These are phyloP conservation scores for Prostheceraeus crozeri DNA, from an alignment of 2,888 invertebrate species.

Conservation along the genomic window DNA sequence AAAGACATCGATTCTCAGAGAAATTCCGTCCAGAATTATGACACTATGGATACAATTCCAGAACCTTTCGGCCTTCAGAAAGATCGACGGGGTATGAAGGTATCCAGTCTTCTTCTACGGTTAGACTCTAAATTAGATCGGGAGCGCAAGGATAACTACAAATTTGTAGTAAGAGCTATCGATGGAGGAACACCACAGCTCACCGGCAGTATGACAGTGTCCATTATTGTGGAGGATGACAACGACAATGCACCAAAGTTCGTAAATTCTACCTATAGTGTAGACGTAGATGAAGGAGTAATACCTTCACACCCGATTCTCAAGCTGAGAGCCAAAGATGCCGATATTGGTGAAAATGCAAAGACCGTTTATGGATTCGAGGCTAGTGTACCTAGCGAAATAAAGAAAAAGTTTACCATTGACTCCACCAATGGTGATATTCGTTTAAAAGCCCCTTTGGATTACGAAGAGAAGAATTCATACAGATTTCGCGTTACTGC, in stretches of 20 bases:
- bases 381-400: neutral
- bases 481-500: constrained; percentile 6
- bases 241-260: constrained; percentile 31
- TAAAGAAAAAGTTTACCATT: neutral
- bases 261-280: neutral
- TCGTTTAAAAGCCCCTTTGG: neutral
- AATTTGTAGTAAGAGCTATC: neutral
- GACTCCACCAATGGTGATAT: constrained; percentile 1
- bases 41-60: neutral
- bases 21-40: constrained; percentile 22
- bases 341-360: constrained; percentile 24
- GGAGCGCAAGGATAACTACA: neutral
- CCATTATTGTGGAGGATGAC: constrained; percentile 14
- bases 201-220: constrained; percentile 25
- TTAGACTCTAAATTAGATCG: neutral
- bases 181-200: constrained; percentile 7
- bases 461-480: constrained; percentile 9
- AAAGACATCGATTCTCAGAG: constrained; percentile 16
- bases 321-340: neutral
- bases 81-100: neutral
- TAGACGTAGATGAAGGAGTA: constrained; percentile 20
- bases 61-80: too few relatives aligned
- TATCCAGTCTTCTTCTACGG: constrained; percentile 9
- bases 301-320: neutral
- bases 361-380: constrained; percentile 11